Percentiles rank a stretch among this genome's conserved stretches.
These are phyloP conservation scores for Drosophila littoralis DNA, from an alignment of 1,140 invertebrate species.

Conservation along the genomic window DNA sequence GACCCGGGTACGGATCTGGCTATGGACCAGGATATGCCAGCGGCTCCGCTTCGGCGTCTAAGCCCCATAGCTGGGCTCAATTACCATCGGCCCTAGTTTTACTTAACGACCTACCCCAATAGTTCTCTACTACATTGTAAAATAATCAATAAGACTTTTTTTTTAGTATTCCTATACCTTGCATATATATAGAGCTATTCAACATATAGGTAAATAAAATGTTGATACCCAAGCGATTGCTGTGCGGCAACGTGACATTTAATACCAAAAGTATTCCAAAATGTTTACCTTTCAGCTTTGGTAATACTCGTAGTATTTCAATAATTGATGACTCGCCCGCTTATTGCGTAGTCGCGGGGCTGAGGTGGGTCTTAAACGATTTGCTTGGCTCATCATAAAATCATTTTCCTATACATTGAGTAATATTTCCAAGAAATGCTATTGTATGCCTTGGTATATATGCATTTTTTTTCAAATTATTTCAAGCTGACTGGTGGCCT, in stretches of 20 bases:
- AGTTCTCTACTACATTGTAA: background rate
- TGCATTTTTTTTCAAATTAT: background rate
- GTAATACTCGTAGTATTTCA: background rate
- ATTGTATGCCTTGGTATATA: background rate
- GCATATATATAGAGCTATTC: background rate
- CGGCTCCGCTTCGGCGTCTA: background rate
- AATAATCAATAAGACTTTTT: background rate
- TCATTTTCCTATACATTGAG: background rate
- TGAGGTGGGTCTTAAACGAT: background rate
- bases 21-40: background rate
- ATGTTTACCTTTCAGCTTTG: background rate
- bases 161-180: background rate
- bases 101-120: background rate
- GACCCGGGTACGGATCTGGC: background rate
- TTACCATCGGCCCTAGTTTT: background rate
- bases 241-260: conserved; percentile 5
- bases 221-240: conserved; percentile 3
- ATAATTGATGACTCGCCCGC: conserved; percentile 1
- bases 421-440: background rate
- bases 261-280: background rate
- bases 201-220: background rate
- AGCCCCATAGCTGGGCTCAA: background rate
- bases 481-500: conserved; percentile 17
- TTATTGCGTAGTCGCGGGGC: background rate
- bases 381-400: too few species aligned